These are phyloP conservation scores for Sialis fuliginosa DNA, from an alignment of 2,888 invertebrate genomes.

Conservation along the genomic window DNA sequence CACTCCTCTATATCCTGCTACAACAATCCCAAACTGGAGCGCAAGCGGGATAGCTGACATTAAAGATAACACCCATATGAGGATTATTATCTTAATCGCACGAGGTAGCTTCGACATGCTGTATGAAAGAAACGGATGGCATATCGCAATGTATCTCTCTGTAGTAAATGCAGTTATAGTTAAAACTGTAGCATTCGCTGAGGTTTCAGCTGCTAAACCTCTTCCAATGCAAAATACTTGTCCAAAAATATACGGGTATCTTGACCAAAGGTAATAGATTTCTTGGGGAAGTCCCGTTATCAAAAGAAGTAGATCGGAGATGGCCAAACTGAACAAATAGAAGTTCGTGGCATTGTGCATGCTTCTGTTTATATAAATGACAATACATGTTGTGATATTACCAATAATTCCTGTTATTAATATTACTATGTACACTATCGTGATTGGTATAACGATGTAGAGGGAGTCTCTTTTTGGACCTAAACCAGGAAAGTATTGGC, in stretches of 20 bases:
- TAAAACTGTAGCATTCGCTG: slow-evolving; percentile 57
- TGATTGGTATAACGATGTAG: slow-evolving; percentile 51
- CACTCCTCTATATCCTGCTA: slow-evolving; percentile 20
- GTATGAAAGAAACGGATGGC: slow-evolving; percentile 51
- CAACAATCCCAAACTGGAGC: slow-evolving; percentile 26
- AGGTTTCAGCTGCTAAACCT: slow-evolving; percentile 62
- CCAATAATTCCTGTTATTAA: slow-evolving; percentile 66
- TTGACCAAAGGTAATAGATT: slow-evolving; percentile 60
- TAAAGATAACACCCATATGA: slow-evolving; percentile 64
- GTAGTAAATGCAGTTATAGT: slow-evolving; percentile 74
- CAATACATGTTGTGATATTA: slow-evolving; percentile 69
- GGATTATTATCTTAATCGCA: slow-evolving; percentile 59
- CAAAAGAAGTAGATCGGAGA: slow-evolving; percentile 66
- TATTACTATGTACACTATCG: slow-evolving; percentile 53
- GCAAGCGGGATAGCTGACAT: slow-evolving; percentile 52
- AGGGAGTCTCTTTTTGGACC: slow-evolving; percentile 29
- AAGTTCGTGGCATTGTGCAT: slow-evolving; percentile 73
- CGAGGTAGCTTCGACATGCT: slow-evolving; percentile 77
- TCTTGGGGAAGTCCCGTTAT: slow-evolving; percentile 69
- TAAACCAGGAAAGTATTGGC: slow-evolving; percentile 4
- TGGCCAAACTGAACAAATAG: slow-evolving; percentile 69
- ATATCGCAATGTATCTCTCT: slow-evolving; percentile 44
- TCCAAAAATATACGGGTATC: slow-evolving; percentile 62
- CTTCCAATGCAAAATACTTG: slow-evolving; percentile 60
- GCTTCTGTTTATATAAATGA: slow-evolving; percentile 69